Percentiles rank a stretch among this genome's conserved stretches.
Evolutionary conservation across 2,888 invertebrate genomes (phyloP).

Genomic region (Amphimallon solstitiale): DNA sequence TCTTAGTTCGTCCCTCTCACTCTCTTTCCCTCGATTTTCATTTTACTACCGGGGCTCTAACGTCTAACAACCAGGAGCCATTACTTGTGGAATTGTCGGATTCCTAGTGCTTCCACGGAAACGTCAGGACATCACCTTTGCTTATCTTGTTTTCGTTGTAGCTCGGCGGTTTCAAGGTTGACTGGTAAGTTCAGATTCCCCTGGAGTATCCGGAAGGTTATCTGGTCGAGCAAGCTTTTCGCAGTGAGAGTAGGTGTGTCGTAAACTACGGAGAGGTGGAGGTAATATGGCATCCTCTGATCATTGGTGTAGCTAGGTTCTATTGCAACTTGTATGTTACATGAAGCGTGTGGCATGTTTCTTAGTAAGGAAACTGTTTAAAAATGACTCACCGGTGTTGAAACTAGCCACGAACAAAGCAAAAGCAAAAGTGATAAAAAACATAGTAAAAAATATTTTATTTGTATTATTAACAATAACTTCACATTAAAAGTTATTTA

Average conservation of each 20-base stretch:
- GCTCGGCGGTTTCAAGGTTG: slow-evolving; percentile 22
- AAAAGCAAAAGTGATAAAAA: no score
- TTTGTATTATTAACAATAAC: no score
- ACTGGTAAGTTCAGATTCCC: slow-evolving; percentile 21
- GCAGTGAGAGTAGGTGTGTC: slow-evolving; percentile 59
- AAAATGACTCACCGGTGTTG: no score
- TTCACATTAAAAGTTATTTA: no score
- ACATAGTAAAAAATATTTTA: no score
- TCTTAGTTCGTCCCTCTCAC: slow-evolving; percentile 57
- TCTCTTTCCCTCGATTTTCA: slow-evolving; percentile 54
- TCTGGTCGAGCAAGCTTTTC: slow-evolving; percentile 1
- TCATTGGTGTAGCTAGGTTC: no score
- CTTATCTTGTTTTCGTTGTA: slow-evolving; percentile 30
- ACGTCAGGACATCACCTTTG: slow-evolving; percentile 55
- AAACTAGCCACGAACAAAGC: no score
- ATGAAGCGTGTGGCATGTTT: no score
- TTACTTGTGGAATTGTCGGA: slow-evolving; percentile 29
- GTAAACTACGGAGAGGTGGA: slow-evolving; percentile 51
- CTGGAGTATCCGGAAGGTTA: slow-evolving; percentile 29
- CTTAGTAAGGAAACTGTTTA: no score
- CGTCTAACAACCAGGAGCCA: slow-evolving; percentile 38
- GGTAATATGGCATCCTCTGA: slow-evolving; percentile 45
- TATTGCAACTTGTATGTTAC: no score
- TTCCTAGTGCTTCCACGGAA: slow-evolving; percentile 44
- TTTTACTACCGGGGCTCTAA: slow-evolving; percentile 35